Conservation (phyloP, 1,140 invertebrate species). For the Solenopsis invicta region DNA sequence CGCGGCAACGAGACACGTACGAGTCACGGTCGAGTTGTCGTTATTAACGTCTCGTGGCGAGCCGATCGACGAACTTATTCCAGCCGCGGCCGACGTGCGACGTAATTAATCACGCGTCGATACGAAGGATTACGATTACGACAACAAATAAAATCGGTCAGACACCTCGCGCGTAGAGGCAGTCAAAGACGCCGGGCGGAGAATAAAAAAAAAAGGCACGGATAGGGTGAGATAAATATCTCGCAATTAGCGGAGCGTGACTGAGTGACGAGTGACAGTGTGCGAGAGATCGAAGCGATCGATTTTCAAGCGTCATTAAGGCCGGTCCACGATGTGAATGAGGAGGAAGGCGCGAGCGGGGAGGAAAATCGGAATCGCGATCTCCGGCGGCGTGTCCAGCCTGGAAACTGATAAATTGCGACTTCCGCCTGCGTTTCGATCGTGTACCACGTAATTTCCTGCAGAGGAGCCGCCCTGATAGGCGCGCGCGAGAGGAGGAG, state of each 20-base stretch:
- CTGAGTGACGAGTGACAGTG: slow-evolving; percentile 58
- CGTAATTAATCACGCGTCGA: slow-evolving; percentile 56
- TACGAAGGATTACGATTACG: slow-evolving; percentile 55
- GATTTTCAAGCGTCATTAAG: slow-evolving; percentile 69
- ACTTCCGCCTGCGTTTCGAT: slow-evolving; percentile 84
- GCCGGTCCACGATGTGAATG: slow-evolving; percentile 44
- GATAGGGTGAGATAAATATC: slow-evolving; percentile 51
- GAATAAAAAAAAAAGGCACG: slow-evolving; percentile 35
- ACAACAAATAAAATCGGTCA: slow-evolving; percentile 2
- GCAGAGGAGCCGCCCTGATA: slow-evolving; percentile 78
- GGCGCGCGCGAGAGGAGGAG: slow-evolving; percentile 72
- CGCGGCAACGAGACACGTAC: slow-evolving; percentile 4
- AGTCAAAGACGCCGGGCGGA: slow-evolving; percentile 30
- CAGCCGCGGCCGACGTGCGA: slow-evolving; percentile 17
- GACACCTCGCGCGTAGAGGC: background rate
- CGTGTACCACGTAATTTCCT: slow-evolving; percentile 83
- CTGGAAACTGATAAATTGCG: slow-evolving; percentile 85
- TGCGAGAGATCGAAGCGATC: slow-evolving; percentile 60
- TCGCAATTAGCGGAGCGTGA: slow-evolving; percentile 59
- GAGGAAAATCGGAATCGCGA: slow-evolving; percentile 70
- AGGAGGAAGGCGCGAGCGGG: slow-evolving; percentile 21
- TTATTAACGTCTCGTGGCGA: slow-evolving; percentile 40
- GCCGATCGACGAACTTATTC: slow-evolving; percentile 43
- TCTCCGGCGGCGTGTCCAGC: slow-evolving; percentile 71
- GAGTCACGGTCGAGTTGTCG: slow-evolving; percentile 48